Base-by-base conservation (phyloP, 2,113 vertebrate genomes). In the Tautogolabrus adspersus region DNA sequence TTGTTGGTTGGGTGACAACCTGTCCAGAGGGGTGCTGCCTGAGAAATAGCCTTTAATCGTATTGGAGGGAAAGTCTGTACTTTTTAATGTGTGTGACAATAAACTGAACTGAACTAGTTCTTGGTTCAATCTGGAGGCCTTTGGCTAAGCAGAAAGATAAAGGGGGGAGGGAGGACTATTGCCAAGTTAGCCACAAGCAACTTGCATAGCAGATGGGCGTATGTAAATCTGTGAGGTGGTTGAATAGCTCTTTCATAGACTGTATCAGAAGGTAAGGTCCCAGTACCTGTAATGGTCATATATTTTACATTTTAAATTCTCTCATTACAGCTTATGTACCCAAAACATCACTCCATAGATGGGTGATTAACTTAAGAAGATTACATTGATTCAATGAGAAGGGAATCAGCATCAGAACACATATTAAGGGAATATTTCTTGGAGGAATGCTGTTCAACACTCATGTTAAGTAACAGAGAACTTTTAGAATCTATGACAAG, bases 51-150 rank as follows among this genome's bases (percentile, higher is more conserved):
- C 34, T 66, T 75, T 60, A 51, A 46, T 52, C 19, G 9, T 26
- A 55, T 16, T 66, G 23, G 58, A 58, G 72, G 46, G 30, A 63
- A 44, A n/a, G n/a, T n/a, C n/a, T n/a, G n/a, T n/a, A n/a, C n/a
- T n/a, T n/a, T n/a, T n/a, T 10, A 64, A 54, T 65, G 42, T 63
- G 13, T 63, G 22, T 57, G 42, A 70, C 40, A 56, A 49, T 65
- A 40, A 74, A 65, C 49, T 49, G 13, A 72, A 51, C 15, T 34
- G 60, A 82, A 61, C 12, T 61, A 5, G 51, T 55, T 57, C 56
- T 60, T 7, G 13, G n/a, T 61, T 34, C 23, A 66, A 40, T 62
- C 22, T 21, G 18, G 59, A 67, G 23, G 57, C 21, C 3, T 47
- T 69, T 54, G 10, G 18, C 46, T 21, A 21, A 18, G 21, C 26